Percentiles rank a stretch among this genome's conserved stretches.
These are phyloP conservation scores for Phyllotreta cruciferae DNA, from an alignment of 2,888 invertebrate species.

Conservation along the genomic window DNA sequence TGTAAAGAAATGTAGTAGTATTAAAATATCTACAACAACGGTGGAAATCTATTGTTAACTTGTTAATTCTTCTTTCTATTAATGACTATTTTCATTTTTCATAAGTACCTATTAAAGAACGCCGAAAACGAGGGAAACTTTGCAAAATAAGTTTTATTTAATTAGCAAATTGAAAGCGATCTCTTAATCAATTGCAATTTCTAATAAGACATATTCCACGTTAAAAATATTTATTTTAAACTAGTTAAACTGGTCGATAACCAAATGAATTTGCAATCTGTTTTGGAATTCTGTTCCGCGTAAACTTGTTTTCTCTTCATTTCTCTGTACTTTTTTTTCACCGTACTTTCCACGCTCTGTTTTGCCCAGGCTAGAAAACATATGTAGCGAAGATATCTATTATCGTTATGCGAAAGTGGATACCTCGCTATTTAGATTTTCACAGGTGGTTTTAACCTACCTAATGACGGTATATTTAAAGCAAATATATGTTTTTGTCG, in stretches of 20 bases:
- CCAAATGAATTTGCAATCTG: constrained; percentile 28
- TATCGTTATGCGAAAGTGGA: constrained; percentile 33
- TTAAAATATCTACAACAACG: too few species aligned
- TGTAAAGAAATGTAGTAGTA: too few species aligned
- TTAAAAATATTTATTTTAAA: constrained; percentile 5
- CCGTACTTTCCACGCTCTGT: constrained; percentile 46
- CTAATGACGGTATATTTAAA: constrained; percentile 5
- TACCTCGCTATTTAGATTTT: constrained; percentile 9
- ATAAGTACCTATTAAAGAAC: too few species aligned
- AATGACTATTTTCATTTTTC: too few species aligned
- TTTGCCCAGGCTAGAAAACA: constrained; percentile 40
- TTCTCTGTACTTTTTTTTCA: constrained; percentile 33
- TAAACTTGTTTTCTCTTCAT: constrained; percentile 36
- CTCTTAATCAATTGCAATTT: too few species aligned
- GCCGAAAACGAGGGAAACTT: too few species aligned
- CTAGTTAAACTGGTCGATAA: constrained; percentile 16
- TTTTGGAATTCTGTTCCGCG: constrained; percentile 36
- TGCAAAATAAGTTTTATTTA: too few species aligned
- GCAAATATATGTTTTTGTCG: too few species aligned
- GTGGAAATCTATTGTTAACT: too few species aligned
- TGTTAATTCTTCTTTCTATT: too few species aligned
- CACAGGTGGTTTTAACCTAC: constrained; percentile 10
- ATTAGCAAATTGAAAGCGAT: too few species aligned
- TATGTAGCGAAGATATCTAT: constrained; percentile 29
- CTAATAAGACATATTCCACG: not conserved